Evolutionary conservation across 2,113 vertebrate species (phyloP).

Genomic region (Psittacula cyanocephala): DNA sequence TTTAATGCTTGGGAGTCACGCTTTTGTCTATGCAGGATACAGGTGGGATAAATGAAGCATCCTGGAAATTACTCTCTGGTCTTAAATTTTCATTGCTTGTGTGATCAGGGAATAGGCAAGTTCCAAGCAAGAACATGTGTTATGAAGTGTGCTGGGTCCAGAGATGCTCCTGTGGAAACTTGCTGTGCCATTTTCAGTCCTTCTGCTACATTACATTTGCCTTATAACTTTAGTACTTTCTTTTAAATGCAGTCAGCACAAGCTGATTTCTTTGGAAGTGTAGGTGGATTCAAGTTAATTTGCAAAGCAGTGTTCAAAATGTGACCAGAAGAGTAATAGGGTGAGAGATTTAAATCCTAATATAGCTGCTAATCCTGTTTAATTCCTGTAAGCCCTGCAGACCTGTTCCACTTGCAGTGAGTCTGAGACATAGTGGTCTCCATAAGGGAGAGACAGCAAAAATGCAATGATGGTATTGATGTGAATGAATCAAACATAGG

Average conservation of each 20-base stretch:
- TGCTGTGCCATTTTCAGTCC: accelerated
- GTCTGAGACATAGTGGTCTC: neutral
- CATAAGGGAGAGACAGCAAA: neutral
- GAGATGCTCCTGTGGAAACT: neutral
- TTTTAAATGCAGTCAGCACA: neutral
- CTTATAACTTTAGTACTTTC: neutral
- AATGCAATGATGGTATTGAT: conserved; percentile 8
- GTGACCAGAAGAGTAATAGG: conserved; percentile 68
- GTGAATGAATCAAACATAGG: neutral
- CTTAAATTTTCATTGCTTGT: neutral
- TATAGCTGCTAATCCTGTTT: conserved; percentile 78
- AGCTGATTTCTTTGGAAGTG: neutral
- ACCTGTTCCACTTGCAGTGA: conserved; percentile 52
- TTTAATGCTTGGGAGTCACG: neutral
- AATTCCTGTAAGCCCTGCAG: conserved; percentile 71
- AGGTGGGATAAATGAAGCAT: neutral
- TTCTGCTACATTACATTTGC: neutral
- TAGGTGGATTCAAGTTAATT: conserved; percentile 36
- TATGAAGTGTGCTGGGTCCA: neutral
- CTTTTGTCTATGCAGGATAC: neutral
- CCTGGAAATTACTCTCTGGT: neutral
- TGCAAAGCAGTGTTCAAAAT: conserved; percentile 45
- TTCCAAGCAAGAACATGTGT: neutral
- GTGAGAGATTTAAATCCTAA: conserved; percentile 79
- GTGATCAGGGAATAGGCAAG: neutral